These are phyloP conservation scores for Gasterosteus nipponicus DNA, from an alignment of 2,113 vertebrate genomes.

Conservation along the genomic window DNA sequence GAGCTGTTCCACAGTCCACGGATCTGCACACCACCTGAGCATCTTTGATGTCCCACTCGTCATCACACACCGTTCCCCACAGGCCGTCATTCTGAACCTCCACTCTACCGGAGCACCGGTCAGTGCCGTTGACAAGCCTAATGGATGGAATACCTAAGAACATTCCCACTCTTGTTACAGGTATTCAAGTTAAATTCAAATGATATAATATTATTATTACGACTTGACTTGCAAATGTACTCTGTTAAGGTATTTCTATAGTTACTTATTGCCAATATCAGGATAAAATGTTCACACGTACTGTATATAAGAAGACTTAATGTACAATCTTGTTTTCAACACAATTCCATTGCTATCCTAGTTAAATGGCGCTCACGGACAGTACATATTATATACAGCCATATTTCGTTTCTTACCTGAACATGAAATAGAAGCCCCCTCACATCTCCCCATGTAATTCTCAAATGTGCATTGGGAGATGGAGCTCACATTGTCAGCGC, in stretches of 20 bases:
- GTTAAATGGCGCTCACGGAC: not conserved
- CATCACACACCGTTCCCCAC: slow-evolving; percentile 77
- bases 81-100: slow-evolving; percentile 60
- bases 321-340: not conserved
- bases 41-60: slow-evolving; percentile 64
- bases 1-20: slow-evolving; percentile 71
- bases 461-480: slow-evolving; percentile 58
- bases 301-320: not conserved
- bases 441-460: slow-evolving; percentile 27
- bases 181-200: not conserved
- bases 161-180: not conserved
- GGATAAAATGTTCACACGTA: not conserved
- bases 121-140: slow-evolving; percentile 61
- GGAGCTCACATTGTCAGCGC: slow-evolving; percentile 48
- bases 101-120: slow-evolving; percentile 73
- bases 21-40: slow-evolving; percentile 74
- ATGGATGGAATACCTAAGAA: slow-evolving; percentile 31
- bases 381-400: not conserved
- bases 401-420: slow-evolving; percentile 48
- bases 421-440: slow-evolving; percentile 55
- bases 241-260: not conserved
- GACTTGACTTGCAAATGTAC: not conserved
- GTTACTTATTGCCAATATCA: not conserved
- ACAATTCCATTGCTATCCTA: not conserved
- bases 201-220: not conserved